Conservation (phyloP, 53 echinoderm and acorn worm genomes). For the Arbacia lixula region DNA sequence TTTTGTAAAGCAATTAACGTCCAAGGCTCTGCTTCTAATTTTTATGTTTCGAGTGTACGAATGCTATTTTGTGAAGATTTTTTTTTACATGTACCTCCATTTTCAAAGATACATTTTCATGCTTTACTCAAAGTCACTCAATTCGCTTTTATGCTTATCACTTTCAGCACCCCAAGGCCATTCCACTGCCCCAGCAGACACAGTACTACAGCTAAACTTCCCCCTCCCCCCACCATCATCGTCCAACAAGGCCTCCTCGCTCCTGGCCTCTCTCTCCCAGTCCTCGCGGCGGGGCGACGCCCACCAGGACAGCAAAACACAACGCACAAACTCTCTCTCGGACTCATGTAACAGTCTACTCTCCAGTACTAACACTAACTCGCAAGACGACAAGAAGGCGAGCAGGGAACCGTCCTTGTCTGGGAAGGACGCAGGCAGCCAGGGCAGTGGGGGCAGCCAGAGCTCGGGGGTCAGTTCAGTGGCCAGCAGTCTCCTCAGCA, state of each 20-base stretch:
- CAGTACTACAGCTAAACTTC: conserved; percentile 99
- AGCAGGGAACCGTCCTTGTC: conserved; percentile 17
- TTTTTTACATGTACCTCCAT: no score
- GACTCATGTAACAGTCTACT: conserved; percentile 25
- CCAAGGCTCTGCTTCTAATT: no score
- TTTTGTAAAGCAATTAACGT: no score
- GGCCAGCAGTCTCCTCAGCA: conserved; percentile 42
- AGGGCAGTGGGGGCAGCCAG: conserved; percentile 32
- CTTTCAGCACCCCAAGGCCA: conserved; percentile 97
- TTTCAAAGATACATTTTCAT: no score
- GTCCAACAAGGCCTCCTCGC: conserved; percentile 34
- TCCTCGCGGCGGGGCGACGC: conserved; percentile 3
- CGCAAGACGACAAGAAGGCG: neutral
- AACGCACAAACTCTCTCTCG: conserved; percentile 34
- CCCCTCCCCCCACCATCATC: conserved; percentile 63
- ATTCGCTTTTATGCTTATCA: no score
- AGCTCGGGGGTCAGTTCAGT: conserved; percentile 44
- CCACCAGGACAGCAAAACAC: conserved; percentile 25
- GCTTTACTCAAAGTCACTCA: no score
- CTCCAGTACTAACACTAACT: conserved; percentile 46
- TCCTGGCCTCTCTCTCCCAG: conserved; percentile 27
- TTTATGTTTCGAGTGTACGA: no score
- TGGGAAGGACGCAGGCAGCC: neutral
- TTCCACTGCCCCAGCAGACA: conserved; percentile 99
- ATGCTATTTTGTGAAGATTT: no score